phyloP scores from a whole-genome alignment of 2,888 invertebrate genomes.

The Ptilodon capucinus region DNA sequence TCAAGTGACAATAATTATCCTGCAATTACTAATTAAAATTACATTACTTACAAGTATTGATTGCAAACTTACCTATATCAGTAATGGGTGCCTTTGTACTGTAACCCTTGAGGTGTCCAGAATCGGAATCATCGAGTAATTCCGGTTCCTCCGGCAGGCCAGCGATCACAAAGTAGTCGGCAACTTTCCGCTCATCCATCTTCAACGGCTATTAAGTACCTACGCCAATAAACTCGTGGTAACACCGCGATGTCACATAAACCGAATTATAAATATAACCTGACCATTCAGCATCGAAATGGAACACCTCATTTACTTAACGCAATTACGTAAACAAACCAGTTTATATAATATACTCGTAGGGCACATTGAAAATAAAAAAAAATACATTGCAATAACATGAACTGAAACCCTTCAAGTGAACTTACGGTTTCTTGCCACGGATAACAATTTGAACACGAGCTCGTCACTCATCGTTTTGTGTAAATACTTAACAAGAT shows the following conservation, averaged over 20 bases:
- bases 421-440: slow-evolving; percentile 59
- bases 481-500: slow-evolving; percentile 28
- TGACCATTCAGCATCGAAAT: slow-evolving; percentile 21
- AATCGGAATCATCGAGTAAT: slow-evolving; percentile 90
- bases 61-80: slow-evolving; percentile 87
- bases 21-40: background rate
- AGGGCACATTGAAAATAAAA: slow-evolving; percentile 30
- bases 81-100: slow-evolving; percentile 96
- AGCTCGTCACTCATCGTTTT: slow-evolving; percentile 40
- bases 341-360: slow-evolving; percentile 31
- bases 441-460: slow-evolving; percentile 38
- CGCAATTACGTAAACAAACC: slow-evolving; percentile 20
- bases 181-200: slow-evolving; percentile 95
- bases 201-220: slow-evolving; percentile 43
- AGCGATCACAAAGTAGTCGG: slow-evolving; percentile 99
- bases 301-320: slow-evolving; percentile 10
- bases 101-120: slow-evolving; percentile 90
- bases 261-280: slow-evolving; percentile 41
- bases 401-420: slow-evolving; percentile 63
- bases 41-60: background rate
- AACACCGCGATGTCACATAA: slow-evolving; percentile 30
- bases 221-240: slow-evolving; percentile 38
- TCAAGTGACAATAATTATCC: too few relatives aligned
- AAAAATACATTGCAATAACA: slow-evolving; percentile 41
- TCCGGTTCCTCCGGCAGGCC: slow-evolving; percentile 93